Conservation (phyloP, 2,113 vertebrate species). For the Coturnix japonica region DNA sequence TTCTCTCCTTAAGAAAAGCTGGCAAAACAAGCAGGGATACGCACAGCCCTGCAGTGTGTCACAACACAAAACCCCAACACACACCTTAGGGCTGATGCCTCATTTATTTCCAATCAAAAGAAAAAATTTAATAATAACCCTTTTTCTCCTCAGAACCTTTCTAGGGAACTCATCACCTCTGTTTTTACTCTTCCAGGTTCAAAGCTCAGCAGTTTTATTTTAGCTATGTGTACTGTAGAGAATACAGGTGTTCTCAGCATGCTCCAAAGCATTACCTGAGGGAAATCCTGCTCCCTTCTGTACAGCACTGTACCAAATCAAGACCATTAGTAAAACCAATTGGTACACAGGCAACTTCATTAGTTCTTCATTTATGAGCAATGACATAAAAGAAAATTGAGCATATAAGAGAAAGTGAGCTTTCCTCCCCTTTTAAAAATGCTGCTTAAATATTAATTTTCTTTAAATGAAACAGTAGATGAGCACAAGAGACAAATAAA, state of each 20-base stretch:
- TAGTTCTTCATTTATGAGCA: neutral
- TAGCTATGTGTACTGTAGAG: neutral
- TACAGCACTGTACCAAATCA: neutral
- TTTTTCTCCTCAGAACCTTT: neutral
- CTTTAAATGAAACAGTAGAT: neutral
- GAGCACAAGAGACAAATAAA: neutral
- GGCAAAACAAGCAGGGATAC: neutral
- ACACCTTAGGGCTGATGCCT: neutral
- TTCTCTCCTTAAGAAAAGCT: neutral
- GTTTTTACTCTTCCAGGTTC: neutral
- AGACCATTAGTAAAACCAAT: neutral
- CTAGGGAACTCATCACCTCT: neutral
- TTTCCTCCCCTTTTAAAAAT: neutral
- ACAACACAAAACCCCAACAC: neutral
- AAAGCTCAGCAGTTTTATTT: neutral
- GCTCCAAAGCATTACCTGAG: neutral
- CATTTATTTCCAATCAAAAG: neutral
- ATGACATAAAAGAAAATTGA: neutral
- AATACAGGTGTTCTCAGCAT: neutral
- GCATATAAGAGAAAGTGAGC: accelerated
- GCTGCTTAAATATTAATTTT: neutral
- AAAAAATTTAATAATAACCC: neutral
- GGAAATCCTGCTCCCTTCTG: neutral
- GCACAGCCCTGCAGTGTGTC: neutral
- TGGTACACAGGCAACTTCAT: neutral